Percentiles rank a stretch among this genome's conserved stretches.
These are phyloP conservation scores for Oscheius myriophilus DNA, from an alignment of 2,888 invertebrate genomes.

Conservation along the genomic window DNA sequence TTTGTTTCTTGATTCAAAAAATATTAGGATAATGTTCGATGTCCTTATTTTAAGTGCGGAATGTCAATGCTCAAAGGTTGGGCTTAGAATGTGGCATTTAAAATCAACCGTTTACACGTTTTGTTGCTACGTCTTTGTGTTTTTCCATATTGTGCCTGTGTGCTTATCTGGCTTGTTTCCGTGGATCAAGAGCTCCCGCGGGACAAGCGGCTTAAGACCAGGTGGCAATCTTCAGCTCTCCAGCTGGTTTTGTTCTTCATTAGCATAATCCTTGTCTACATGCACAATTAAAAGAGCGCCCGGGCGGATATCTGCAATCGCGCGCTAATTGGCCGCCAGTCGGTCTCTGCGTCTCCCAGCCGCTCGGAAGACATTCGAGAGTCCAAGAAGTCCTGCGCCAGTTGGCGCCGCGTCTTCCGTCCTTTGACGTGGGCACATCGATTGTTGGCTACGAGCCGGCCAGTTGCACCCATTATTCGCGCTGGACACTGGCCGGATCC, in stretches of 20 bases:
- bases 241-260: conserved; percentile 25
- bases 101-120: too few relatives aligned
- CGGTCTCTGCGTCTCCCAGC: neutral
- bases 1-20: too few relatives aligned
- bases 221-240: conserved; percentile 13
- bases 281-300: conserved; percentile 16
- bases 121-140: too few relatives aligned
- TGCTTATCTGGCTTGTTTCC: too few relatives aligned
- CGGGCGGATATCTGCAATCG: neutral
- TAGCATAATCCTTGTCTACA: conserved; percentile 21
- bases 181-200: too few relatives aligned
- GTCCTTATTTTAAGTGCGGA: too few relatives aligned
- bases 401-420: conserved; percentile 16
- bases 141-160: too few relatives aligned
- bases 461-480: conserved; percentile 31
- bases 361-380: neutral
- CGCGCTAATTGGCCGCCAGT: conserved; percentile 6
- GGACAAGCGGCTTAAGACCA: neutral
- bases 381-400: conserved; percentile 3
- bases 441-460: conserved; percentile 31
- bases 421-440: conserved; percentile 28
- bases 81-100: too few relatives aligned
- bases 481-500: conserved; percentile 28
- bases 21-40: too few relatives aligned
- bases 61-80: too few relatives aligned